Conservation (phyloP, 2,113 vertebrate genomes). For the Zonotrichia leucophrys region DNA sequence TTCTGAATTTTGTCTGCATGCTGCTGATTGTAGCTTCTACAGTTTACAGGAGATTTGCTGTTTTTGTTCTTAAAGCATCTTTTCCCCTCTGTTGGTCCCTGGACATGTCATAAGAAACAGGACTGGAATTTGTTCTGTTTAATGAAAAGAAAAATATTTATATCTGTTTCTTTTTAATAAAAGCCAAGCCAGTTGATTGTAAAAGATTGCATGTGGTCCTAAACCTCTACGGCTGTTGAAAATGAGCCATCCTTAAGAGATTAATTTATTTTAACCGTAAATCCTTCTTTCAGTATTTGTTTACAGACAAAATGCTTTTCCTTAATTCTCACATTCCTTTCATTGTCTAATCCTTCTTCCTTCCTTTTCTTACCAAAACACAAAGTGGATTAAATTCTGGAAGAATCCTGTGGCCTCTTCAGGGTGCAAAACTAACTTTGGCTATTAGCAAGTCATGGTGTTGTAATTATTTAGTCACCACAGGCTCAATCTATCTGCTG, state of each 20-base stretch:
- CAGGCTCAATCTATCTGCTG: background rate
- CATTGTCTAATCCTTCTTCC: constrained; percentile 45
- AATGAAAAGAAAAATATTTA: constrained; percentile 66
- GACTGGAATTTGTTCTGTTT: constrained; percentile 58
- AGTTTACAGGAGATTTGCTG: background rate
- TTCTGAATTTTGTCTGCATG: background rate
- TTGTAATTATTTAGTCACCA: background rate
- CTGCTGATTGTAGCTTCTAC: background rate
- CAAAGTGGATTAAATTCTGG: constrained; percentile 21
- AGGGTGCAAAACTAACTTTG: constrained; percentile 16
- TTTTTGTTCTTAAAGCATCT: background rate
- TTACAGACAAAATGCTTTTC: constrained; percentile 49
- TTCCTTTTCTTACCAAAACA: constrained; percentile 34
- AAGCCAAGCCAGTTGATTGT: constrained; percentile 23
- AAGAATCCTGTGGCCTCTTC: constrained; percentile 16
- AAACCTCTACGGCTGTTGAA: constrained; percentile 39
- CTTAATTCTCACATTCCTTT: constrained; percentile 48
- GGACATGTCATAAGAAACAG: constrained; percentile 6
- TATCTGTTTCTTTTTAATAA: constrained; percentile 60
- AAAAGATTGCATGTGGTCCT: constrained; percentile 36
- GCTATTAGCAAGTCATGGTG: background rate
- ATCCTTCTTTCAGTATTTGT: constrained; percentile 51
- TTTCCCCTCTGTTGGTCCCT: background rate
- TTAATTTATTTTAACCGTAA: constrained; percentile 38
- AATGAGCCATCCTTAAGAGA: constrained; percentile 42